Evolutionary conservation across 2,888 invertebrate genomes (phyloP).

Genomic region (Lysandra coridon): DNA sequence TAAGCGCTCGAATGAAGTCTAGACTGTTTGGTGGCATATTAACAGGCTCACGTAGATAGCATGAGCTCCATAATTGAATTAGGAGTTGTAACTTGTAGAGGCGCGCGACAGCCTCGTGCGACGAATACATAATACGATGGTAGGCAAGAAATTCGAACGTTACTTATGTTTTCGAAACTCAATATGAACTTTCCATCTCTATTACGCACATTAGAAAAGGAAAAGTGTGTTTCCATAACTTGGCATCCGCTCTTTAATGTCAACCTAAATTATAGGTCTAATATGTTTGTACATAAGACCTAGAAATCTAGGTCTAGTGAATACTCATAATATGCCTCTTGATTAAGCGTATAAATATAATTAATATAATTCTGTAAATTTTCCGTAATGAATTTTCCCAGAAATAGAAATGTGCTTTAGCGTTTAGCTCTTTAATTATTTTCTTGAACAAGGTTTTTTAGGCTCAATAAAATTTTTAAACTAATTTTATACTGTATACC

Average conservation of each 20-base stretch:
- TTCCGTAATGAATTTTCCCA: too few species aligned
- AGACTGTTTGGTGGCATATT: conserved; percentile 32
- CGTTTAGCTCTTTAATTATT: too few species aligned
- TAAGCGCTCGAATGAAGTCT: neutral
- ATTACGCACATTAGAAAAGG: neutral
- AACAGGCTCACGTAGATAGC: conserved; percentile 41
- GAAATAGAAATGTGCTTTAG: too few species aligned
- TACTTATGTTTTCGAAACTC: conserved; percentile 5
- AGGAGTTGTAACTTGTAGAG: conserved; percentile 55
- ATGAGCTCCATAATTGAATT: conserved; percentile 62
- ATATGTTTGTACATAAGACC: neutral
- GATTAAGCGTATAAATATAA: too few species aligned
- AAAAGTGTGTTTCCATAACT: conserved; percentile 12
- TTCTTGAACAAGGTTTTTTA: too few species aligned
- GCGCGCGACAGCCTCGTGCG: conserved; percentile 54
- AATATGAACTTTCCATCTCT: conserved; percentile 24
- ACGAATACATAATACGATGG: conserved; percentile 35
- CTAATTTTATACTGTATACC: too few species aligned
- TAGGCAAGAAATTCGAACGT: conserved; percentile 1
- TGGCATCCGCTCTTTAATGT: neutral
- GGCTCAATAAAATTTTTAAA: too few species aligned
- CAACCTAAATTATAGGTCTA: neutral
- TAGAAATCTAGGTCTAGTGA: neutral
- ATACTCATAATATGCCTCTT: neutral
- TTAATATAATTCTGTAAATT: too few species aligned